Percentiles rank a stretch among this genome's conserved stretches.
Conservation (phyloP, 2,113 vertebrate species). For the Chloropsis cyanopogon region DNA sequence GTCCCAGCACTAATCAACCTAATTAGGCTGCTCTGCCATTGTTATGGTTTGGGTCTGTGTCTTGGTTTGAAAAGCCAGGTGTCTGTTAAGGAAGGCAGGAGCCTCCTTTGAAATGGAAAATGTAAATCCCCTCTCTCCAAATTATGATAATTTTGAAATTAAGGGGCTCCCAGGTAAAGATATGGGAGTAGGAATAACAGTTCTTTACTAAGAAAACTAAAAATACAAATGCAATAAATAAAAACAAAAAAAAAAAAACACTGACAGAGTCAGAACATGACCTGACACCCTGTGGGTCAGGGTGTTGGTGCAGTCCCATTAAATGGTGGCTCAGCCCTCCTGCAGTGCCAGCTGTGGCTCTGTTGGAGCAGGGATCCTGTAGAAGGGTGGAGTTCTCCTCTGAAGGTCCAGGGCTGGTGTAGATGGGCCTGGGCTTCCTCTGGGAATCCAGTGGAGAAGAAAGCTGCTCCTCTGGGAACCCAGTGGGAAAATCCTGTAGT, state of each 20-base stretch:
- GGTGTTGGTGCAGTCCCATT: not conserved
- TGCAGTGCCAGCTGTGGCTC: not conserved
- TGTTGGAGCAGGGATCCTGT: not conserved
- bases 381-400: not conserved
- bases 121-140: not conserved
- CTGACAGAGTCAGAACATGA: not conserved
- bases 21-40: not conserved
- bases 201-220: not conserved
- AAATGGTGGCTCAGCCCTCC: not conserved
- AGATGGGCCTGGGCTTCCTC: not conserved
- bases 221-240: not conserved
- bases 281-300: not conserved
- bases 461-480: no score
- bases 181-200: not conserved
- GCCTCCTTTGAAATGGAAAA: not conserved
- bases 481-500: not conserved
- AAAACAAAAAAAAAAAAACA: not conserved
- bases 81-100: not conserved
- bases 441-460: not conserved
- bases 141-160: not conserved
- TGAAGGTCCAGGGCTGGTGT: not conserved
- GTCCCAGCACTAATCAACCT: not conserved
- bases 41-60: not conserved
- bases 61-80: not conserved
- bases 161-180: not conserved